Evolutionary conservation across 2,797 vertebrate genomes (phyloP), one percentile per base, ranked within the genome.

Genomic region (Chelon auratus): DNA sequence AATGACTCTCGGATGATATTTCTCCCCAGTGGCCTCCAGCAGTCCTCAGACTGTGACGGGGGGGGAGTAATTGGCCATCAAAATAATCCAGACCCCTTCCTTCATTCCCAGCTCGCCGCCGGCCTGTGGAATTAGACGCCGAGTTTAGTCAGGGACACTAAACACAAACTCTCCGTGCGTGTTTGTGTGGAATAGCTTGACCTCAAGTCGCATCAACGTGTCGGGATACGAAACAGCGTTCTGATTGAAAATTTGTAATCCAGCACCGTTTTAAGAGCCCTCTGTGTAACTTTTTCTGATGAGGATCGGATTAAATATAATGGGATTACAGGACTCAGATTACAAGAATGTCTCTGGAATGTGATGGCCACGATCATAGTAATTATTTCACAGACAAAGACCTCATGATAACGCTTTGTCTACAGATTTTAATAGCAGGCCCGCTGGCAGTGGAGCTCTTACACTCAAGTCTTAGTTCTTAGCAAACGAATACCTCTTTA

Each of bases 21-120:
- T 65, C 55, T 67, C 80, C 77, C 63, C 58, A 1, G 77, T 80
- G 76, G 85, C 90, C 87, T 78, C 55, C 63, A 58, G 87, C 80
- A n/a, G 43, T 80, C 65, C 69, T 81, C 77, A 78, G 75, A 79
- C 87, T 78, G 63, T 90, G 90, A 93, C 89, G 90, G 84, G 72
- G 72, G 84, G 72, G 72, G 84, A 84, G 86, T 92, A 92, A 92
- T 92, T 93, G 91, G 86, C 86, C 88, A 89, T 91, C 90, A 91
- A 81, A 92, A 87, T 88, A 89, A 91, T 90, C 90, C 91, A 83
- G 82, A 88, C 77, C 82, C 76, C 81, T 81, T 83, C 76, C 84
- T 76, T 90, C 83, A 82, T 82, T 71, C 77, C 2, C 64, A 10
- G 64, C 61, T 64, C 3, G 75, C 88, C 74, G 20, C 70, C 5